Conservation (phyloP, 2,888 invertebrate genomes). For the Macrosoma leucophasiata region DNA sequence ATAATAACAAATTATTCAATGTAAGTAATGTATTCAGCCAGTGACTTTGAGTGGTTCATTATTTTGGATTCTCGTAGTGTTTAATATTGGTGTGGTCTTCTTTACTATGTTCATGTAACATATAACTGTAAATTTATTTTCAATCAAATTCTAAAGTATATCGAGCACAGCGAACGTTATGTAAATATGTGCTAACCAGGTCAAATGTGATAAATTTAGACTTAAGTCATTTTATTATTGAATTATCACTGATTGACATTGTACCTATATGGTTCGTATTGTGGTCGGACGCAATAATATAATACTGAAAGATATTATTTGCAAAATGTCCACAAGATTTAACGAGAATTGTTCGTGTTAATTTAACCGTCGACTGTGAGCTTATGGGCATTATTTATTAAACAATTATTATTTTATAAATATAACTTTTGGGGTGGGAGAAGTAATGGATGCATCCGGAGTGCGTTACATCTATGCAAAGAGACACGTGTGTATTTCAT, state of each 20-base stretch:
- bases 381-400: conserved; percentile 59
- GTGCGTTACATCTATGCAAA: conserved; percentile 22
- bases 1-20: conserved; percentile 14
- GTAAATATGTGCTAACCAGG: conserved; percentile 68
- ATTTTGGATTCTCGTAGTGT: conserved; percentile 66
- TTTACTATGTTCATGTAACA: conserved; percentile 67
- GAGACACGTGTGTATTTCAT: conserved; percentile 30
- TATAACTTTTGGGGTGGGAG: conserved; percentile 26
- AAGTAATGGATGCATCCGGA: conserved; percentile 20
- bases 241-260: conserved; percentile 18
- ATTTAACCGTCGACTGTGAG: conserved; percentile 45
- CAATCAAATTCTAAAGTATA: conserved; percentile 59
- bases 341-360: conserved; percentile 33
- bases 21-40: conserved; percentile 13
- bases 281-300: too few relatives aligned
- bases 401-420: conserved; percentile 35
- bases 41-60: conserved; percentile 61
- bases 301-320: too few relatives aligned
- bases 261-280: conserved; percentile 13
- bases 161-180: conserved; percentile 59
- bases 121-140: conserved; percentile 57
- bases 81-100: conserved; percentile 73
- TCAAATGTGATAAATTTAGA: conserved; percentile 72
- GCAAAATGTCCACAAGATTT: too few relatives aligned
- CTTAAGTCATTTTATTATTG: conserved; percentile 42